phyloP scores from a whole-genome alignment of 2,113 vertebrate genomes.

The Scopus umbretta region DNA sequence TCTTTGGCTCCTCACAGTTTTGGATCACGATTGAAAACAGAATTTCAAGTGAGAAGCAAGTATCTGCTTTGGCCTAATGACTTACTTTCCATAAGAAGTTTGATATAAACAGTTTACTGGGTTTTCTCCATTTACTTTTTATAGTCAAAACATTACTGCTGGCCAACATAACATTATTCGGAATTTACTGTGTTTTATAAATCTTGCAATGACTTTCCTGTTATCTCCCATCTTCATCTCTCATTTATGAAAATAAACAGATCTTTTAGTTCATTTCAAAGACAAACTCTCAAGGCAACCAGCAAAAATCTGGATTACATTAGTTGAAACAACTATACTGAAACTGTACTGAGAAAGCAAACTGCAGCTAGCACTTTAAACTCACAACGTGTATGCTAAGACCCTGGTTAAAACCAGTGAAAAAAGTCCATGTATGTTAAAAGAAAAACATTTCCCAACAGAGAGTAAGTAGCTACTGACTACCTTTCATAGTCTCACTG shows the following conservation, averaged over 20 bases:
- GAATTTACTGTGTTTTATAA: neutral
- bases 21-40: neutral
- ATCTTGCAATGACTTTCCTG: neutral
- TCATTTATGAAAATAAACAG: slow-evolving; percentile 3
- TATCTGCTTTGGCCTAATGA: neutral
- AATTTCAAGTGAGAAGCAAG: neutral
- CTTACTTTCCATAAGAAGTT: neutral
- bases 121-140: neutral
- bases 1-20: neutral
- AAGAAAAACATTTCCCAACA: neutral
- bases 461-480: neutral
- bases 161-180: neutral
- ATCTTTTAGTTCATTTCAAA: neutral
- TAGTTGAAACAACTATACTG: neutral
- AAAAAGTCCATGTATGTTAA: neutral
- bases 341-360: neutral
- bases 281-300: neutral
- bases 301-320: neutral
- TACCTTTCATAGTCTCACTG: neutral
- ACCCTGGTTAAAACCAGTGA: neutral
- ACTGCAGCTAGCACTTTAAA: neutral
- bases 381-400: neutral
- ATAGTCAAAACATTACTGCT: neutral
- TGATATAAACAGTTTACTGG: neutral
- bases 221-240: neutral